Conservation (phyloP, 2,888 invertebrate species). For the Apodemia mormo region DNA sequence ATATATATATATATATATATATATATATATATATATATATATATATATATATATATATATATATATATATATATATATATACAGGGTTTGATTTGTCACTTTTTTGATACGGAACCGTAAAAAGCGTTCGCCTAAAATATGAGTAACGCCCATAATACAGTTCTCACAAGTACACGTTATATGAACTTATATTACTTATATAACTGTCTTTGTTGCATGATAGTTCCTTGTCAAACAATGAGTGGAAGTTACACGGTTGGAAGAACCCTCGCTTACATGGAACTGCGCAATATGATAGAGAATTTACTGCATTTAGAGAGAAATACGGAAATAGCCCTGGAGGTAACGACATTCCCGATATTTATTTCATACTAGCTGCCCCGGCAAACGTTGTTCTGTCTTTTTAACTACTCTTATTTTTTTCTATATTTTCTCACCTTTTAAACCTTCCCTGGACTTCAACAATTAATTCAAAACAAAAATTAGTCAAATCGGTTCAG, state of each 20-base stretch:
- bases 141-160: not conserved
- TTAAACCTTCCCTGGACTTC: too few species aligned
- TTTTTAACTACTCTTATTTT: too few species aligned
- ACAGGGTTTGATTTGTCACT: too few species aligned
- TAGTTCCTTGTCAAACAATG: conserved; percentile 34
- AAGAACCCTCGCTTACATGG: not conserved
- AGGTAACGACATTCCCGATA: not conserved
- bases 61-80: too few species aligned
- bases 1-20: too few species aligned
- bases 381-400: too few species aligned
- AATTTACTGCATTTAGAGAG: not conserved
- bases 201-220: conserved; percentile 25
- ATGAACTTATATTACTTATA: not conserved
- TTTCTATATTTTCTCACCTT: too few species aligned
- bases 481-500: conserved; percentile 6
- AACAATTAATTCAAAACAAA: not conserved
- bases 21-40: too few species aligned
- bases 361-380: too few species aligned
- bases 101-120: too few species aligned
- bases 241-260: conserved; percentile 32
- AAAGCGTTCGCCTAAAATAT: too few species aligned
- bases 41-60: too few species aligned
- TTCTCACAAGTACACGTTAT: not conserved
- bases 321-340: not conserved
- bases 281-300: conserved; percentile 18